A percentile compares a stretch with the other conserved stretches of the same genome.
phyloP scores from a whole-genome alignment of 2,888 invertebrate genomes.

The Lymantria monacha region DNA sequence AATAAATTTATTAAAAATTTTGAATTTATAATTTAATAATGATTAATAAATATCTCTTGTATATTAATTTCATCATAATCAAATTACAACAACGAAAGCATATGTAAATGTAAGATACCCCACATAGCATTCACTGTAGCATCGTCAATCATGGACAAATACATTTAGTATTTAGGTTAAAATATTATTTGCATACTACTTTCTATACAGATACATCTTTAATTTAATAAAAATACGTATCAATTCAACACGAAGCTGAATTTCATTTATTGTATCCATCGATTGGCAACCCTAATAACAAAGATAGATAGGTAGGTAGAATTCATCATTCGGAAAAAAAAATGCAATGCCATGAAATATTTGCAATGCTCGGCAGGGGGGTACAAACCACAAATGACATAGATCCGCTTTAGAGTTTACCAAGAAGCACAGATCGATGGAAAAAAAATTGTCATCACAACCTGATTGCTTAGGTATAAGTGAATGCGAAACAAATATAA shows the following conservation, averaged over 20 bases:
- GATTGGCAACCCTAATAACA: conserved; percentile 44
- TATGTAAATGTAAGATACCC: conserved; percentile 33
- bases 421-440: conserved; percentile 78
- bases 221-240: no score
- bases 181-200: no score
- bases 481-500: conserved; percentile 63
- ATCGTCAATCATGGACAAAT: conserved; percentile 39
- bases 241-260: background rate
- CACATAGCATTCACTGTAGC: conserved; percentile 60
- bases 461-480: conserved; percentile 43
- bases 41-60: background rate
- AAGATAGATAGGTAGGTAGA: conserved; percentile 44
- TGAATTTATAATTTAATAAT: background rate
- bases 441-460: conserved; percentile 42
- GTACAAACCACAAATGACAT: conserved; percentile 76
- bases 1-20: background rate
- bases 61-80: background rate
- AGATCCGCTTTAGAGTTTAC: conserved; percentile 80
- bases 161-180: background rate
- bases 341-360: conserved; percentile 67
- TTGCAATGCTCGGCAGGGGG: conserved; percentile 68
- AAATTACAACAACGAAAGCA: conserved; percentile 65
- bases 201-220: no score
- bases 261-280: conserved; percentile 16
- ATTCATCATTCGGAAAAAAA: conserved; percentile 51